Conservation (phyloP, 2,113 vertebrate species). For the Pteronura brasiliensis region DNA sequence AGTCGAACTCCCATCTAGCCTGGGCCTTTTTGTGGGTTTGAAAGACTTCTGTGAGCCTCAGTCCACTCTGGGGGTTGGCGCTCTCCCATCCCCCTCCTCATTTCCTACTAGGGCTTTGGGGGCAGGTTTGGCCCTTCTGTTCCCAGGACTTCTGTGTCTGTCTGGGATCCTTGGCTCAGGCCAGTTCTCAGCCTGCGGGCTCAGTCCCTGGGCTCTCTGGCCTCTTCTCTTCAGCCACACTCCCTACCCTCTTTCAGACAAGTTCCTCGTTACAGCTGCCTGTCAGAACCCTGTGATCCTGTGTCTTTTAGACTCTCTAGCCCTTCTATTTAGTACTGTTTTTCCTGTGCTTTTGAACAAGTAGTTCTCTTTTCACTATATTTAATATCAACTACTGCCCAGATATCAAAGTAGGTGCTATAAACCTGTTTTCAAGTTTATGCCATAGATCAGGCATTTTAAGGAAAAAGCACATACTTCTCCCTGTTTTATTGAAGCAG, state of each 20-base stretch:
- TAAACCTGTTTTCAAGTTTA: neutral
- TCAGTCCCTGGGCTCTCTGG: neutral
- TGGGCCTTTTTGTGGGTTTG: neutral
- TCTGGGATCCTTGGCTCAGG: neutral
- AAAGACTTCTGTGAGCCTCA: neutral
- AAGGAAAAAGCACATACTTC: neutral
- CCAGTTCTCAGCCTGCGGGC: neutral
- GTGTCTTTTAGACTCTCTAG: neutral
- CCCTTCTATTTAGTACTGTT: neutral
- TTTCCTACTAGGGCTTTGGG: neutral
- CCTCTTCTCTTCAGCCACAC: neutral
- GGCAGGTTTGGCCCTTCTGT: neutral
- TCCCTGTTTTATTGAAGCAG: neutral
- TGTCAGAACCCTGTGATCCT: neutral
- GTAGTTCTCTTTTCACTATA: neutral
- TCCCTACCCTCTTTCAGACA: neutral
- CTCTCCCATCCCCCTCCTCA: neutral
- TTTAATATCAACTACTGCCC: neutral
- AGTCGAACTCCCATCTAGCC: neutral
- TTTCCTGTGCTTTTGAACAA: neutral
- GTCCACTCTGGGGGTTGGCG: neutral
- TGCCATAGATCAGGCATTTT: neutral
- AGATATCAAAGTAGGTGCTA: neutral
- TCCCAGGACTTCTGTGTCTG: neutral
- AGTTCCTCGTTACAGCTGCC: neutral